Percentiles rank a stretch among this genome's conserved stretches.
Evolutionary conservation across 2,888 invertebrate species (phyloP).

Genomic region (Hirtodrosophila histrioides): DNA sequence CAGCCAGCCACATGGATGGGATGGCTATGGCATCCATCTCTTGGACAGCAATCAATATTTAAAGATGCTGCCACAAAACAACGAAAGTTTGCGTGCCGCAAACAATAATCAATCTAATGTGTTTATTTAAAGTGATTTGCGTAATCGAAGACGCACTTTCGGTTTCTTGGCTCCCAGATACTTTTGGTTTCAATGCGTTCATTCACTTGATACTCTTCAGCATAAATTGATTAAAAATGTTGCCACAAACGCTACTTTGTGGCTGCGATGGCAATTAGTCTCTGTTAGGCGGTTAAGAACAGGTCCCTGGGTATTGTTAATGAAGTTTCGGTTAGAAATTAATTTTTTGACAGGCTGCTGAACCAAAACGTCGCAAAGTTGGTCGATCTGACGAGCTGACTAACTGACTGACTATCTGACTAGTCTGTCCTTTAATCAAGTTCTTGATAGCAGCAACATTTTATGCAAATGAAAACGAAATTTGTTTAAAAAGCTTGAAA

Average conservation of each 20-base stretch:
- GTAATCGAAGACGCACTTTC: constrained; percentile 68
- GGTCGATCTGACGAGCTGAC: neutral
- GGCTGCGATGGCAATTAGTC: constrained; percentile 57
- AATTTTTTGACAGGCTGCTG: constrained; percentile 33
- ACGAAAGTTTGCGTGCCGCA: constrained; percentile 62
- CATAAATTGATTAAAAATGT: constrained; percentile 47
- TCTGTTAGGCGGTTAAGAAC: constrained; percentile 53
- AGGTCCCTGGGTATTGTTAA: constrained; percentile 62
- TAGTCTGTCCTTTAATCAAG: constrained; percentile 43
- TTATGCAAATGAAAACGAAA: constrained; percentile 72
- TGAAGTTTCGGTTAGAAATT: constrained; percentile 44
- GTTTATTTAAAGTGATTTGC: constrained; percentile 63
- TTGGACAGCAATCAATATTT: constrained; percentile 50
- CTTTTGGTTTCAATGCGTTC: constrained; percentile 74
- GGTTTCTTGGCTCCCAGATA: constrained; percentile 44
- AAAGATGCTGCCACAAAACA: constrained; percentile 5
- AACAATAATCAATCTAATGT: constrained; percentile 65
- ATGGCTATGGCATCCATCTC: constrained; percentile 3
- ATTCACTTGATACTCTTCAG: constrained; percentile 52
- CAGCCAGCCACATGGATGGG: neutral
- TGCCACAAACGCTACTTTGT: constrained; percentile 35
- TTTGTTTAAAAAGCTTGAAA: constrained; percentile 55
- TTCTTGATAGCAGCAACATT: constrained; percentile 46
- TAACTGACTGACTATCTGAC: constrained; percentile 4
- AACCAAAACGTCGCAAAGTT: no score